phyloP scores from a whole-genome alignment of 2,797 vertebrate species.

The Valencia hispanica region DNA sequence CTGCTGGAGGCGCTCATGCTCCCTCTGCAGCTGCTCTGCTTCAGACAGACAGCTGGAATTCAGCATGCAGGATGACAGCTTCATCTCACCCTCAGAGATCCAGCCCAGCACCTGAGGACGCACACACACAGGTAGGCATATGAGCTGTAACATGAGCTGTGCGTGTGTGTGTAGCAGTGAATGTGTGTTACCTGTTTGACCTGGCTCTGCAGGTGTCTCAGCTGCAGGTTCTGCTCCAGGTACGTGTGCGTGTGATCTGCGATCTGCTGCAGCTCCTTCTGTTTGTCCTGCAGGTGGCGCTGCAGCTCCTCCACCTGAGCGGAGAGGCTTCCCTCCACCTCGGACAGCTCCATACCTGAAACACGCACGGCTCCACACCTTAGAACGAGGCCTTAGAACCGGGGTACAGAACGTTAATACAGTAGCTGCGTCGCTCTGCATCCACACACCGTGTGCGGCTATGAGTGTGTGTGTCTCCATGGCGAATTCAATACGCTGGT shows the following conservation, averaged over 20 bases:
- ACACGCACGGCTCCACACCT: slow-evolving; percentile 13
- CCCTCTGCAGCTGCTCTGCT: slow-evolving; percentile 95
- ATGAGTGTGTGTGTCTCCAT: slow-evolving; percentile 58
- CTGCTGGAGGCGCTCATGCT: slow-evolving; percentile 97
- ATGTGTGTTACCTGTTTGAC: slow-evolving; percentile 90
- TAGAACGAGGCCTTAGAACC: not conserved
- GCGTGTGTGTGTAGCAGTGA: not conserved
- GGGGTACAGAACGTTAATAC: not conserved
- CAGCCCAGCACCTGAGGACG: slow-evolving; percentile 91
- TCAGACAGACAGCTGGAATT: slow-evolving; percentile 96
- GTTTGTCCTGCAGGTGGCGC: slow-evolving; percentile 94
- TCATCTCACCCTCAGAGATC: slow-evolving; percentile 97
- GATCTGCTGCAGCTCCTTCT: slow-evolving; percentile 93
- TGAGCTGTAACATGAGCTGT: not conserved
- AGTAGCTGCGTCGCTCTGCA: slow-evolving; percentile 5
- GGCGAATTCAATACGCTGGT: slow-evolving; percentile 73
- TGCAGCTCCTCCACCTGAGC: slow-evolving; percentile 94
- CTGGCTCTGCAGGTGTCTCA: slow-evolving; percentile 95
- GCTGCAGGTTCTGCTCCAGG: slow-evolving; percentile 95
- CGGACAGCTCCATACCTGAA: slow-evolving; percentile 92
- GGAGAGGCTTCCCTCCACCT: slow-evolving; percentile 90
- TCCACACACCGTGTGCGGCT: not conserved
- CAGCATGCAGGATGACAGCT: slow-evolving; percentile 94
- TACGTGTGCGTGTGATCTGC: slow-evolving; percentile 96
- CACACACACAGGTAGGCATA: not conserved